phyloP scores from a whole-genome alignment of 2,888 invertebrate genomes.

The Nineta flava region DNA sequence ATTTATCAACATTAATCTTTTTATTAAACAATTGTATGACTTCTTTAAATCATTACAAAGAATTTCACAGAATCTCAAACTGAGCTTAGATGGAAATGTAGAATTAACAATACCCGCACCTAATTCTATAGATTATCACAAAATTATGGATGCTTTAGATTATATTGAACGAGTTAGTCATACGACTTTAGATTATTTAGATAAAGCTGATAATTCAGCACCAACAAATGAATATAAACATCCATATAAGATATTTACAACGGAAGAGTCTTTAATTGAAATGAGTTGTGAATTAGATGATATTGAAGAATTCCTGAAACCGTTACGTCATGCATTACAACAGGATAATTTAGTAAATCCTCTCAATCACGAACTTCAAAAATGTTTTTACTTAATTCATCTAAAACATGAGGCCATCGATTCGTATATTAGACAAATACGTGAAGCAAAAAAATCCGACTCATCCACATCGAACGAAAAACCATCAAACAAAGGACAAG shows the following conservation, averaged over 20 bases:
- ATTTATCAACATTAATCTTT: neutral
- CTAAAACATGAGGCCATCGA: neutral
- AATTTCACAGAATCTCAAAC: too few species aligned
- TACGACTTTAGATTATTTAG: conserved; percentile 12
- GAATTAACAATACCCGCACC: neutral
- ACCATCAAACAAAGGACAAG: conserved; percentile 12
- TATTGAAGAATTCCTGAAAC: conserved; percentile 4
- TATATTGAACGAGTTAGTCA: neutral
- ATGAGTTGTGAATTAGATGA: conserved; percentile 11
- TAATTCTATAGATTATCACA: neutral
- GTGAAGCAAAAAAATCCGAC: neutral
- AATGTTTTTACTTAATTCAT: neutral
- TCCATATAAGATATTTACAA: neutral
- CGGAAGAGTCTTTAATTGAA: conserved; percentile 2
- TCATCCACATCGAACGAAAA: neutral
- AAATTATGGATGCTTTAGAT: neutral
- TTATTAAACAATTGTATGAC: neutral
- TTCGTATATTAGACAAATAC: neutral
- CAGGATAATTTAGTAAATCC: neutral
- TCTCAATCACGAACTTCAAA: neutral
- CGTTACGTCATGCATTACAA: neutral
- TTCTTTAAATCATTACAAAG: neutral
- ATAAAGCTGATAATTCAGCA: conserved; percentile 15
- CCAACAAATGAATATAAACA: conserved; percentile 14
- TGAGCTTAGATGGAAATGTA: too few species aligned